Base-by-base conservation (phyloP, 2,797 vertebrate species). In the Pitangus sulphuratus region DNA sequence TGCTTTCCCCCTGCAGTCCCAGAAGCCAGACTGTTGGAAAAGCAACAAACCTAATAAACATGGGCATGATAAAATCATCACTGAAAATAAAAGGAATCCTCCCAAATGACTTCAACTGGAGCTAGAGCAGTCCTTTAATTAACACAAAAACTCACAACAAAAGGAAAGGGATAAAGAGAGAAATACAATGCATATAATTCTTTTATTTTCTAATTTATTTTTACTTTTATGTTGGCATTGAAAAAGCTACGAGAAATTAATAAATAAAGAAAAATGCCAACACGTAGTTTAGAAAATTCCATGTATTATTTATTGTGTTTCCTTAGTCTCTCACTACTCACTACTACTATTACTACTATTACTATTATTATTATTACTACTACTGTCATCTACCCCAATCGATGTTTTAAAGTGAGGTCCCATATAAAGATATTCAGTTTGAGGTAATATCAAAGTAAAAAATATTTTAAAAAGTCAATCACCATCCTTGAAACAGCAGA, bases 61-160 rank as follows among this genome's bases (percentile, higher is more conserved):
- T 19, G 11, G 62, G 21, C 58, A 51, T 80, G 94, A 95, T 95
- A 91, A 94, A 95, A 94, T 90, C 85, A 79, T 81, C 80, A 88
- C 70, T 77, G 83, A 82, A 92, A 94, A 96, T 51, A 91, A 92
- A 95, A 90, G 51, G 26, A 93, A 68, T 37, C 37, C 40, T 94
- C 89, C 69, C 84, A 92, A 89, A 88, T 76, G 61, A 42, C 44
- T 94, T 86, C 50, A 78, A 5, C 9, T 12, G 3, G 50, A 82
- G 70, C 47, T 72, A 47, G 5, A 62, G 5, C 33, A 66, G 54
- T 61, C 50, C 39, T 86, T 79, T 84, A 93, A 93, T 93, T 93
- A 96, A 94, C 51, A 88, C 16, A 2, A 6, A 81, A 94, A 88
- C 54, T 20, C n/a, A 57, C 81, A 62, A 56, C 33, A 86, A 65